Evolutionary conservation across 2,113 vertebrate species (phyloP).

Genomic region (Nannobrachium achirus): DNA sequence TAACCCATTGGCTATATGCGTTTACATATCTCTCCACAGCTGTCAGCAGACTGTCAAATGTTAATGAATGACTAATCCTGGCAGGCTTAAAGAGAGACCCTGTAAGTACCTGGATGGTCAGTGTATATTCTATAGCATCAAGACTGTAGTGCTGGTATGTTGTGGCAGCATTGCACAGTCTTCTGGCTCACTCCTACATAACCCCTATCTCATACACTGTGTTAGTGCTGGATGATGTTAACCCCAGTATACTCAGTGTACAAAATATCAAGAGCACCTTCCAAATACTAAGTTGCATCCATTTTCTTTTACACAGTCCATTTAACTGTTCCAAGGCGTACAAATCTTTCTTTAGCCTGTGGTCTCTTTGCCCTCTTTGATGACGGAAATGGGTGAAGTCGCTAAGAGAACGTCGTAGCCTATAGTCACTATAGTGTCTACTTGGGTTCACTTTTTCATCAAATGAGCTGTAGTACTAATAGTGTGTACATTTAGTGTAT

Average conservation of each 20-base stretch:
- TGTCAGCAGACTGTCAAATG: not conserved
- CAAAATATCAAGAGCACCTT: not conserved
- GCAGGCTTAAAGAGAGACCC: too few species aligned
- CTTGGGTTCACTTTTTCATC: not conserved
- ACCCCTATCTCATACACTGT: not conserved
- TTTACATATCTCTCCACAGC: not conserved
- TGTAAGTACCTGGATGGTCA: not conserved
- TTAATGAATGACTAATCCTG: not conserved
- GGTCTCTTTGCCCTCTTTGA: not conserved
- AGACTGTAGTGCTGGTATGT: not conserved
- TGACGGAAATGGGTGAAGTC: not conserved
- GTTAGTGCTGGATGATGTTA: not conserved
- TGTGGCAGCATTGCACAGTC: too few species aligned
- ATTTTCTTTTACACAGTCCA: not conserved
- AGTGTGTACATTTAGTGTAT: not conserved
- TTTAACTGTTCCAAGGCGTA: not conserved
- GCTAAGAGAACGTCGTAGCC: not conserved
- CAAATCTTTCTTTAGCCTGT: not conserved
- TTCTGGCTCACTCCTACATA: too few species aligned
- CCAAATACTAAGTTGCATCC: too few species aligned
- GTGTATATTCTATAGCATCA: constrained; percentile 25
- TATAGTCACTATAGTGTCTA: too few species aligned
- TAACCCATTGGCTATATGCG: not conserved
- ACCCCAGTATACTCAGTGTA: not conserved
- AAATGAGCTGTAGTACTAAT: not conserved